Conservation (phyloP, 92 coral and sea anemone species). For the Bergia sp. region DNA sequence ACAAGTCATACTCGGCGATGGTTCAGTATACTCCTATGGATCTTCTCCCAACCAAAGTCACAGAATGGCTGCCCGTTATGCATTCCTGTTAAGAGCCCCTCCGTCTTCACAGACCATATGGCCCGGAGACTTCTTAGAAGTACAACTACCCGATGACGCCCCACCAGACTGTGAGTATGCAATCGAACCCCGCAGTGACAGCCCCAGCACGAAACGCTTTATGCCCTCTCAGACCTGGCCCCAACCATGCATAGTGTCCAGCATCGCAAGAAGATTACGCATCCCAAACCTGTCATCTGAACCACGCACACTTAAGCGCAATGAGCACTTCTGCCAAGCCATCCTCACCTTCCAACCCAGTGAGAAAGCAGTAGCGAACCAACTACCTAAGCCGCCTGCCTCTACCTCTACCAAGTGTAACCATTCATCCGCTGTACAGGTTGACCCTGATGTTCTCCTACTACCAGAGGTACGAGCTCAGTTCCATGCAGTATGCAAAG, state of each 20-base stretch:
- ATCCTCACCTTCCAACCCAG: too few relatives aligned
- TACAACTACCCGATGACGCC: conserved; percentile 59
- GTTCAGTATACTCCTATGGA: conserved; percentile 8
- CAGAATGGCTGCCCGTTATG: not conserved
- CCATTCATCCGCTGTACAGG: conserved; percentile 33
- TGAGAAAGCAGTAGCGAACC: too few relatives aligned
- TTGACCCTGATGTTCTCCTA: conserved; percentile 34
- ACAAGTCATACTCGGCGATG: conserved; percentile 21
- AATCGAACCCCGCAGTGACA: conserved; percentile 64
- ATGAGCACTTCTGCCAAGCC: conserved; percentile 51
- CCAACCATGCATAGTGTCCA: conserved; percentile 44
- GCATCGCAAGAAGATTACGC: conserved; percentile 57
- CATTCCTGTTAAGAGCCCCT: conserved; percentile 27
- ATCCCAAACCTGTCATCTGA: conserved; percentile 62
- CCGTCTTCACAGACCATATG: conserved; percentile 38
- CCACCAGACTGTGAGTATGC: conserved; percentile 58
- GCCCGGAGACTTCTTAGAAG: conserved; percentile 70
- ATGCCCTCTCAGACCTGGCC: conserved; percentile 52
- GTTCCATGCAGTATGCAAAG: conserved; percentile 31
- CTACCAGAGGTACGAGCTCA: conserved; percentile 31
- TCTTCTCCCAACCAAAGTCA: not conserved
- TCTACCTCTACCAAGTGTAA: not conserved
- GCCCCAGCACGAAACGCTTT: not conserved
- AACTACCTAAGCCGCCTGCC: not conserved
- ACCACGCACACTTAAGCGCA: conserved; percentile 53